Conservation (phyloP, 2,888 invertebrate species). For the Cartodere bifasciata region DNA sequence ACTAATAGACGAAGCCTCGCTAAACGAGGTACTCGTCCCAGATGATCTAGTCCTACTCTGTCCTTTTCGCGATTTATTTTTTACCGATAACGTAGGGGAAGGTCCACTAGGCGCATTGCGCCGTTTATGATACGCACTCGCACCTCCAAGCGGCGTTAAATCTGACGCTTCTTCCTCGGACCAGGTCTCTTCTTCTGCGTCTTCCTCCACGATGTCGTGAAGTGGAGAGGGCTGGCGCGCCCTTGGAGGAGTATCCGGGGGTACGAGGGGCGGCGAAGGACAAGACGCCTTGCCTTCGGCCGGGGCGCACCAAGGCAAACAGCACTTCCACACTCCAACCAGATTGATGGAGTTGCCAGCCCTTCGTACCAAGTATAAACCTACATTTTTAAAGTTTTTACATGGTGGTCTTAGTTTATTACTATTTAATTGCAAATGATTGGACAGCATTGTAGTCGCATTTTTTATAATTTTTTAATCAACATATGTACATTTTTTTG, state of each 20-base stretch:
- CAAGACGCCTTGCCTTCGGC: constrained; percentile 37
- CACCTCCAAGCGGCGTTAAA: constrained; percentile 37
- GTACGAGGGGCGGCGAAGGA: constrained; percentile 24
- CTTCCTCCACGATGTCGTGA: constrained; percentile 75
- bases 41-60: constrained; percentile 33
- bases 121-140: constrained; percentile 26
- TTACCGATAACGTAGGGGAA: constrained; percentile 47
- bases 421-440: too few relatives aligned
- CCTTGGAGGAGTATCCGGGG: constrained; percentile 39
- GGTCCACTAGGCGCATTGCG: constrained; percentile 42
- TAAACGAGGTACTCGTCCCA: constrained; percentile 24
- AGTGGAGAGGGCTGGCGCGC: constrained; percentile 59
- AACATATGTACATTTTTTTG: too few relatives aligned
- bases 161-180: constrained; percentile 42
- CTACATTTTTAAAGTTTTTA: too few relatives aligned
- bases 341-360: constrained; percentile 43
- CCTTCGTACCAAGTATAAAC: too few relatives aligned
- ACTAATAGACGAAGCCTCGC: constrained; percentile 30
- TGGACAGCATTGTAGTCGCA: too few relatives aligned
- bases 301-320: constrained; percentile 73
- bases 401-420: too few relatives aligned
- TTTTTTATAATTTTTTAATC: too few relatives aligned
- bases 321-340: constrained; percentile 71
- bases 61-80: constrained; percentile 40
- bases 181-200: constrained; percentile 35